Evolutionary conservation across 2,797 vertebrate species (phyloP).

Genomic region (Crotalus adamanteus): DNA sequence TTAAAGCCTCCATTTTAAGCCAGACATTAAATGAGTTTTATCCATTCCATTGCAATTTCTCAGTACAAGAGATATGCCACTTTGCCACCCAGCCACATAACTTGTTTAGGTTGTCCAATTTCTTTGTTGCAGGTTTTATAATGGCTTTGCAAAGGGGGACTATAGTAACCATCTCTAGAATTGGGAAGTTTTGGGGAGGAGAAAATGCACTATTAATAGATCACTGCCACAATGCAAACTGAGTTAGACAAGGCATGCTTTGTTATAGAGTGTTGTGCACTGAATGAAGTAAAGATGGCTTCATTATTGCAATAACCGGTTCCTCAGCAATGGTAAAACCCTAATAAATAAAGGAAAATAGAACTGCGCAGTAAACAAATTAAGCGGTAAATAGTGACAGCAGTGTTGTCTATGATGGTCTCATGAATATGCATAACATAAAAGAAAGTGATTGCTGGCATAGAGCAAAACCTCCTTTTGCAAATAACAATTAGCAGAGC

Average conservation of each 20-base stretch:
- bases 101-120: not conserved
- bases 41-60: not conserved
- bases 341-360: slow-evolving; percentile 40
- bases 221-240: not conserved
- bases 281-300: slow-evolving; percentile 5
- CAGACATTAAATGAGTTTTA: not conserved
- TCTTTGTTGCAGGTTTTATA: not conserved
- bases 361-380: slow-evolving; percentile 44
- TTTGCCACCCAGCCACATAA: not conserved
- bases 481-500: slow-evolving; percentile 55
- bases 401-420: slow-evolving; percentile 29
- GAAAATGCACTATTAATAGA: not conserved
- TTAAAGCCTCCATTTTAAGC: not conserved
- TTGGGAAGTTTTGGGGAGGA: accelerated
- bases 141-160: not conserved
- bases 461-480: slow-evolving; percentile 32
- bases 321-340: slow-evolving; percentile 14
- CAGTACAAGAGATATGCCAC: not conserved
- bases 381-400: slow-evolving; percentile 41
- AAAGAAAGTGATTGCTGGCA: slow-evolving; percentile 40
- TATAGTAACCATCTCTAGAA: not conserved
- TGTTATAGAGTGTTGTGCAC: not conserved
- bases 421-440: slow-evolving; percentile 58
- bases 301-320: not conserved
- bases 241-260: slow-evolving; percentile 7